phyloP scores from a whole-genome alignment of 2,797 vertebrate genomes.

The Erpetoichthys calabaricus region DNA sequence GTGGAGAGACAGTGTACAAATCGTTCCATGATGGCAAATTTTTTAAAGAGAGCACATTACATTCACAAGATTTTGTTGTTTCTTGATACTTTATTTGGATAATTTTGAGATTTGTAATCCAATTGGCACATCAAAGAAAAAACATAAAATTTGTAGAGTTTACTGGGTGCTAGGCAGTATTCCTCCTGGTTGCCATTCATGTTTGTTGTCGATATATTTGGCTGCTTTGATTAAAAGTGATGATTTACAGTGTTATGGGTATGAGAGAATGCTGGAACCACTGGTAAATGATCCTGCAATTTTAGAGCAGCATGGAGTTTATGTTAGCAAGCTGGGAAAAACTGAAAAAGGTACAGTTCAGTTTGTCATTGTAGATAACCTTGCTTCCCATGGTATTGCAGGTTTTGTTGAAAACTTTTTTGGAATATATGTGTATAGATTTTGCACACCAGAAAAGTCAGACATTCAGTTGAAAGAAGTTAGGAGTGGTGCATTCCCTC shows the following conservation, averaged over 20 bases:
- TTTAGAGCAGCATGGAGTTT: neutral
- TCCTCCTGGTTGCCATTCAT: neutral
- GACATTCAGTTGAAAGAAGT: conserved; percentile 15
- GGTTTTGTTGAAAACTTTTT: conserved; percentile 20
- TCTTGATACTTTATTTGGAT: too few relatives aligned
- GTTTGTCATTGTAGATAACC: conserved; percentile 18
- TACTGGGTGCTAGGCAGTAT: neutral
- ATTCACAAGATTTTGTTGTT: conserved; percentile 3
- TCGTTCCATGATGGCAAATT: conserved; percentile 15
- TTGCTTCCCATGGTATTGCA: conserved; percentile 15
- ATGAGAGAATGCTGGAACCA: neutral
- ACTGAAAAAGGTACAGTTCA: conserved; percentile 11
- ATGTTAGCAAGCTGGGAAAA: neutral
- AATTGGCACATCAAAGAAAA: neutral
- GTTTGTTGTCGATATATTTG: neutral
- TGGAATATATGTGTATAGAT: conserved; percentile 13
- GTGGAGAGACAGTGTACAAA: conserved; percentile 8
- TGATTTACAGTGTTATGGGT: neutral
- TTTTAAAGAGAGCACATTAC: conserved; percentile 15
- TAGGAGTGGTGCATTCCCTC: conserved; percentile 1
- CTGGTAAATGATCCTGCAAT: neutral
- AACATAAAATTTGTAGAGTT: neutral
- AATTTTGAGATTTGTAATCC: neutral
- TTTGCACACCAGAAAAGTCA: conserved; percentile 9
- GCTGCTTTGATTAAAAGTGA: neutral